These are phyloP conservation scores for Melanocharis versteri DNA, from an alignment of 2,113 vertebrate genomes.

Conservation along the genomic window DNA sequence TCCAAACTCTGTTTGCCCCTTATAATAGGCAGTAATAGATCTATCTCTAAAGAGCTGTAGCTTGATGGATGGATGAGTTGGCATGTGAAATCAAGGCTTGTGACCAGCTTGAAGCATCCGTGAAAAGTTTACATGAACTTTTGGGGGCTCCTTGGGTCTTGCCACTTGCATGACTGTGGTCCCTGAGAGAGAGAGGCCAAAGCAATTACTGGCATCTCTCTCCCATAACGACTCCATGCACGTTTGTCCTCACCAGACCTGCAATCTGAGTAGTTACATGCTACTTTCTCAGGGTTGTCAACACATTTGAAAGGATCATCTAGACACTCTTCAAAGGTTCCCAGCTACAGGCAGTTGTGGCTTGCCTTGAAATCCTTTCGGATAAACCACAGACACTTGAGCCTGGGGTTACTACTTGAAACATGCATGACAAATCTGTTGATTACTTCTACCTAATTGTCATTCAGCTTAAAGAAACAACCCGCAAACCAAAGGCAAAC, in stretches of 20 bases:
- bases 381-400: conserved; percentile 11
- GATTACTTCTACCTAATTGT: background rate
- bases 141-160: background rate
- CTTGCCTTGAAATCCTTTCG: background rate
- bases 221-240: background rate
- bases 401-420: background rate
- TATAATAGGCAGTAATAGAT: background rate
- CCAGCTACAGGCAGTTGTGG: background rate
- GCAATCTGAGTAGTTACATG: background rate
- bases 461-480: background rate
- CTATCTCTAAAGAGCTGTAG: background rate
- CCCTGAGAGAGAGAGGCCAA: background rate
- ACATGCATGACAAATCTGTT: background rate
- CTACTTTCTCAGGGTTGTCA: background rate
- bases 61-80: background rate
- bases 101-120: background rate
- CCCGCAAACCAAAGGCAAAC: background rate
- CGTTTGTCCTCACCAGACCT: background rate
- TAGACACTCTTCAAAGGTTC: background rate
- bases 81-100: background rate
- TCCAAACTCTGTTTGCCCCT: background rate
- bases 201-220: rapidly evolving
- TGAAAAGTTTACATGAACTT: background rate
- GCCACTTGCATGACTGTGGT: background rate
- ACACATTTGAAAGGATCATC: background rate